Base-by-base conservation (phyloP, 2,797 vertebrate genomes). In the Spheniscus humboldti region DNA sequence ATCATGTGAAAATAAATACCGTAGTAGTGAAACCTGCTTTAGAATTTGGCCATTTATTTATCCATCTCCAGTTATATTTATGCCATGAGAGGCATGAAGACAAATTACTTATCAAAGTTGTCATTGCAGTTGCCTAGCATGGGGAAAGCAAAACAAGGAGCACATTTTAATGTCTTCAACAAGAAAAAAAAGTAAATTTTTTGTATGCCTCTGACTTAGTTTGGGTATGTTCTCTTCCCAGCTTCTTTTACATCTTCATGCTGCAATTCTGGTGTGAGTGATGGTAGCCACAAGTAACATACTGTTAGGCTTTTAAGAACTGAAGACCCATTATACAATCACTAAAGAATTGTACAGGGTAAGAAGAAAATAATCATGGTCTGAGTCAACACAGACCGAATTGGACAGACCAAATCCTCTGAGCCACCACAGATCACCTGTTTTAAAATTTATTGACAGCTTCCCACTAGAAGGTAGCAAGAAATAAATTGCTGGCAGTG, bases 351-450 rank as follows among this genome's bases (percentile, higher is more conserved):
- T 13, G 6, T 30, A 33, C 3, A 13, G 17, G 6, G 11, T 69
- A n/a, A 59, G 71, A 45, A 68, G 14, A 92, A 90, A 84, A 27
- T n/a, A 55, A 37, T 28, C 20, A 22, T 19, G 2, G 15, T 30
- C n/a, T 63, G 28, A 52, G 27, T 39, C 28, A 84, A 28, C 37
- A 69, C 25, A 74, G 13, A 52, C 24, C 2, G 2, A 12, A 60
- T 3, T 53, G 31, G 30, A 62, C 14, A 56, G 63, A 81, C 7
- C 11, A 27, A 79, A 67, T 33, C 55, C 19, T 63, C 47, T 57
- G 31, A 66, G 47, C 14, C 22, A n/a, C 28, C 0, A 4, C 19
- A 63, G 39, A 45, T 18, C 6, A 1, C 18, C n/a, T 5, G 2
- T 80, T 76, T 77, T 64, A 60, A 66, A 74, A 55, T 87, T 86